A percentile compares a stretch with the other conserved stretches of the same genome.
phyloP scores from a whole-genome alignment of 2,888 invertebrate genomes.

The Sepiola atlantica region DNA sequence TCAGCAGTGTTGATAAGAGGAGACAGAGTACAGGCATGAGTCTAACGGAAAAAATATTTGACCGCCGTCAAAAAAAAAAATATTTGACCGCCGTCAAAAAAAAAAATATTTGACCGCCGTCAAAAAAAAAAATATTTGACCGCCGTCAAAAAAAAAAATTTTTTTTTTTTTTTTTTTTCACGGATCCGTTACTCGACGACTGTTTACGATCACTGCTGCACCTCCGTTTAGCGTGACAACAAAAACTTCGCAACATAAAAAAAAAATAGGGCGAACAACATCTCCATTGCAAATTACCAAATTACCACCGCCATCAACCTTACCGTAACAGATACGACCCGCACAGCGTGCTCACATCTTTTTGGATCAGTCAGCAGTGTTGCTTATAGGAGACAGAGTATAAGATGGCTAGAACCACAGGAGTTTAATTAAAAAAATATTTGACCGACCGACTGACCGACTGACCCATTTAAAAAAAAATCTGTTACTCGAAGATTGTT shows the following conservation, averaged over 20 bases:
- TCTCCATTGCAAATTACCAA: neutral
- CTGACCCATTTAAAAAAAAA: no score
- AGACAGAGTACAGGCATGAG: no score
- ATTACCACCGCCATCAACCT: no score
- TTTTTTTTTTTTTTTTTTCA: neutral
- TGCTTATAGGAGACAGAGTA: no score
- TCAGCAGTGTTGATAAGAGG: no score
- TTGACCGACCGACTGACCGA: no score
- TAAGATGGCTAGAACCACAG: no score
- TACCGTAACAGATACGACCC: neutral
- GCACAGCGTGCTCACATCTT: neutral
- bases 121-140: no score
- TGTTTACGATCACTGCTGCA: neutral
- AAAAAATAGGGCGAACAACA: neutral
- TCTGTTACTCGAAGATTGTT: no score
- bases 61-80: neutral
- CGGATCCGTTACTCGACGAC: neutral
- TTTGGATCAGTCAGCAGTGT: no score
- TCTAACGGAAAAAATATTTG: neutral
- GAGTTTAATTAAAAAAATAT: no score
- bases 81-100: neutral
- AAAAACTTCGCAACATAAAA: neutral
- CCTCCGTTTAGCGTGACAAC: neutral
- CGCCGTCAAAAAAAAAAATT: neutral
- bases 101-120: no score